Evolutionary conservation across 2,888 invertebrate species (phyloP).

Genomic region (Elysia crispata): DNA sequence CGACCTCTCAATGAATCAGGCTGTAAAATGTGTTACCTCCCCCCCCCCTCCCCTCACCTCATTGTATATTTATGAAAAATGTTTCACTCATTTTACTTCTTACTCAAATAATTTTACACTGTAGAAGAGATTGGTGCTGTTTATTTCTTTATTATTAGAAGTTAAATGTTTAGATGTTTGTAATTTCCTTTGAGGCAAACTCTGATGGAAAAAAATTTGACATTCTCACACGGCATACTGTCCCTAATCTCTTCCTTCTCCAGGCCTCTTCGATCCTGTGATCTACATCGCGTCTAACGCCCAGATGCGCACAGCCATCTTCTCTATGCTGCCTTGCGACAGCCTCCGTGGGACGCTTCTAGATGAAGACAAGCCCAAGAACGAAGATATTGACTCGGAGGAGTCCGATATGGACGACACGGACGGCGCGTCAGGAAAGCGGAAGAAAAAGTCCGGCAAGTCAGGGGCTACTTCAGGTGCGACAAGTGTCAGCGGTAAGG

Average conservation of each 20-base stretch:
- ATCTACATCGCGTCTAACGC: constrained; percentile 69
- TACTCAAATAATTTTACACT: too few relatives aligned
- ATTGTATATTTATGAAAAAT: too few relatives aligned
- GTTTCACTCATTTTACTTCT: too few relatives aligned
- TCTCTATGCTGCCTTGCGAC: constrained; percentile 55
- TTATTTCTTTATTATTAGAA: too few relatives aligned
- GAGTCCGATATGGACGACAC: constrained; percentile 49
- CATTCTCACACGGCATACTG: too few relatives aligned
- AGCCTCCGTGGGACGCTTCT: constrained; percentile 42
- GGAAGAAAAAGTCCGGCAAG: constrained; percentile 15
- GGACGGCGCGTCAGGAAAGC: neutral
- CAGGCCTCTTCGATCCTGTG: constrained; percentile 68
- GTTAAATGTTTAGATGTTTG: too few relatives aligned
- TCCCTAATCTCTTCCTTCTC: constrained; percentile 63
- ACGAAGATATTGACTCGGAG: constrained; percentile 44
- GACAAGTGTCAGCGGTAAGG: neutral
- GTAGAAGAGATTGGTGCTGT: too few relatives aligned
- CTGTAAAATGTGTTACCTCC: too few relatives aligned
- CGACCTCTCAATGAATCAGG: too few relatives aligned
- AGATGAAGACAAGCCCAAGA: constrained; percentile 41
- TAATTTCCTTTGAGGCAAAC: too few relatives aligned
- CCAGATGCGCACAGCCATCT: constrained; percentile 63
- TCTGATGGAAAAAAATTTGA: too few relatives aligned
- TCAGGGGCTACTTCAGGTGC: neutral
- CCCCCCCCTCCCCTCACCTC: too few relatives aligned